Conservation (phyloP, 2,888 invertebrate species). For the Prosopocoilus inquinatus region DNA sequence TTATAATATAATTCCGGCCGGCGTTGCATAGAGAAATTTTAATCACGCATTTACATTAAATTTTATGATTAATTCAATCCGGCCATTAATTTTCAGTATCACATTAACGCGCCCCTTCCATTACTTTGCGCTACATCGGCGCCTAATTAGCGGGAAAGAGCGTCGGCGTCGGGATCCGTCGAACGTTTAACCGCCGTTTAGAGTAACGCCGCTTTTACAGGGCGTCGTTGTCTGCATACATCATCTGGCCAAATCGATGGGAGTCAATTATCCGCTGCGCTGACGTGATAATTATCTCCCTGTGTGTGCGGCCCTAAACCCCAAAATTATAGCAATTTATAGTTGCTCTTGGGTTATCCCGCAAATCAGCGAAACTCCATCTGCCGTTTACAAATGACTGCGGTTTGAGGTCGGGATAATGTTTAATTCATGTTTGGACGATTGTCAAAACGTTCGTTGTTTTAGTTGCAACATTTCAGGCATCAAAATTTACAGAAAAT, state of each 20-base stretch:
- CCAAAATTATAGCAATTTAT: conserved; percentile 32
- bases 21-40: too few relatives aligned
- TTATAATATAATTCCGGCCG: too few relatives aligned
- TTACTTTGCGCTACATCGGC: too few relatives aligned
- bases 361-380: conserved; percentile 29
- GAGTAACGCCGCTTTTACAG: not conserved
- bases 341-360: conserved; percentile 28
- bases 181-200: not conserved
- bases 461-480: too few relatives aligned
- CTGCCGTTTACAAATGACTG: conserved; percentile 13
- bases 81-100: too few relatives aligned
- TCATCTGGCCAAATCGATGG: conserved; percentile 20
- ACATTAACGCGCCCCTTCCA: too few relatives aligned
- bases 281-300: conserved; percentile 22
- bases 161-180: not conserved
- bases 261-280: conserved; percentile 19
- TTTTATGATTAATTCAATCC: too few relatives aligned
- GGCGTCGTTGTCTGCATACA: conserved; percentile 5
- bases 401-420: conserved; percentile 20
- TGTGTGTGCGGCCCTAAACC: conserved; percentile 19
- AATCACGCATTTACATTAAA: too few relatives aligned
- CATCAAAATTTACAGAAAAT: too few relatives aligned
- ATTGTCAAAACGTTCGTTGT: not conserved
- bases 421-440: conserved; percentile 15
- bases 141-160: too few relatives aligned